phyloP scores from a whole-genome alignment of 30 jellyfish, hydroid and myxozoan species.

The Turritopsis rubra region DNA sequence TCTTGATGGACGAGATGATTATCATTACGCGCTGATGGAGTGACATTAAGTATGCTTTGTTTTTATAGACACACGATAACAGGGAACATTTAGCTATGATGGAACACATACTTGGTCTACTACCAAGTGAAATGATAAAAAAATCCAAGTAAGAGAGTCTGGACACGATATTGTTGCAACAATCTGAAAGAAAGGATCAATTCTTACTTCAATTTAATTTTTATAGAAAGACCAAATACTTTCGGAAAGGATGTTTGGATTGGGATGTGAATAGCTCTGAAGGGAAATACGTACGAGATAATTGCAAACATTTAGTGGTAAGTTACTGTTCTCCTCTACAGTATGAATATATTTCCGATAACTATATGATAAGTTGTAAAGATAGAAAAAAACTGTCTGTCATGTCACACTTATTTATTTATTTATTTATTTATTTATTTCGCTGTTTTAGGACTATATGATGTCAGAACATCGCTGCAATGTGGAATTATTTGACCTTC shows the following conservation, averaged over 20 bases:
- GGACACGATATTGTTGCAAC: background rate
- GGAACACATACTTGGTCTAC: conserved; percentile 82
- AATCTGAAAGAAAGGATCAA: background rate
- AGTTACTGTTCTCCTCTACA: conserved; percentile 24
- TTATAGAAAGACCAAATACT: conserved; percentile 72
- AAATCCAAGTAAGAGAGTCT: conserved; percentile 46
- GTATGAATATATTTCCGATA: conserved; percentile 24
- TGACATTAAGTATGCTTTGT: background rate
- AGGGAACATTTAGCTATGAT: conserved; percentile 95
- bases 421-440: background rate
- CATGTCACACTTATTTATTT: background rate
- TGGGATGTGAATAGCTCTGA: conserved; percentile 75
- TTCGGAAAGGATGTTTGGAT: conserved; percentile 65
- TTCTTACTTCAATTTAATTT: background rate
- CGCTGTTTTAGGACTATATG: conserved; percentile 46
- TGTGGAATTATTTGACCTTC: conserved; percentile 45
- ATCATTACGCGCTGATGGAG: background rate
- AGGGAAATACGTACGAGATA: conserved; percentile 62
- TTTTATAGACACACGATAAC: conserved; percentile 85
- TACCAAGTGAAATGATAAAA: conserved; percentile 61
- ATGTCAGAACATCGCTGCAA: conserved; percentile 42
- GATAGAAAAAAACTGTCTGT: background rate
- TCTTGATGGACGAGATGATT: background rate
- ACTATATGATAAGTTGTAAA: background rate
- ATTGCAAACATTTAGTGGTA: conserved; percentile 66